phyloP scores from a whole-genome alignment of 2,113 vertebrate species.

The Rhadina sibilatrix region DNA sequence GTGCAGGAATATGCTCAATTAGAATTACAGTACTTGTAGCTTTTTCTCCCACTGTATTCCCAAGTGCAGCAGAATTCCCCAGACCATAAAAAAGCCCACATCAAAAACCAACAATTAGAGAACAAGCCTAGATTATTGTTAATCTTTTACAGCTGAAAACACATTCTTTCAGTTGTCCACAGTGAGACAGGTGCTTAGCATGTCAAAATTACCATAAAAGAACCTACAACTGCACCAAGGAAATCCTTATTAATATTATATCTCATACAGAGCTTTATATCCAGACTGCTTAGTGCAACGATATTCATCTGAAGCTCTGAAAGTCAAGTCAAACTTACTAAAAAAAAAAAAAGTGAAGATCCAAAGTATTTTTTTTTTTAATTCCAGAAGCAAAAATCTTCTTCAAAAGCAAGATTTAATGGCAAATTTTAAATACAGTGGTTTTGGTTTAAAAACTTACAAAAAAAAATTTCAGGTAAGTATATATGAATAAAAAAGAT shows the following conservation, averaged over 20 bases:
- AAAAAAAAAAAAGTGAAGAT: neutral
- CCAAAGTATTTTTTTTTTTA: neutral
- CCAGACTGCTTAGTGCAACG: fast-evolving
- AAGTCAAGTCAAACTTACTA: neutral
- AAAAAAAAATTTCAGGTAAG: neutral
- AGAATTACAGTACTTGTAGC: neutral
- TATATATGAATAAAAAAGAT: neutral
- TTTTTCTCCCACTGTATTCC: neutral
- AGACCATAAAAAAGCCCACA: neutral
- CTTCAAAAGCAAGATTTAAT: neutral
- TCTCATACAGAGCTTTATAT: neutral
- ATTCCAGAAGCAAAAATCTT: neutral
- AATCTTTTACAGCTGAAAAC: neutral
- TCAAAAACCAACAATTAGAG: neutral
- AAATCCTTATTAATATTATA: neutral
- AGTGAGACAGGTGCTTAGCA: neutral
- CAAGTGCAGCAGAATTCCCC: neutral
- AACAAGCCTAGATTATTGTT: neutral
- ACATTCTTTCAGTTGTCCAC: neutral
- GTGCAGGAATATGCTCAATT: neutral
- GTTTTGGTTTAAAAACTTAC: neutral
- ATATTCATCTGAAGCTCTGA: neutral
- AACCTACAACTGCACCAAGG: neutral
- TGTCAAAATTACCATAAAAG: neutral
- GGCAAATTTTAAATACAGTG: neutral